Base-by-base conservation (phyloP, 1,140 invertebrate species). In the Nomia melanderi region DNA sequence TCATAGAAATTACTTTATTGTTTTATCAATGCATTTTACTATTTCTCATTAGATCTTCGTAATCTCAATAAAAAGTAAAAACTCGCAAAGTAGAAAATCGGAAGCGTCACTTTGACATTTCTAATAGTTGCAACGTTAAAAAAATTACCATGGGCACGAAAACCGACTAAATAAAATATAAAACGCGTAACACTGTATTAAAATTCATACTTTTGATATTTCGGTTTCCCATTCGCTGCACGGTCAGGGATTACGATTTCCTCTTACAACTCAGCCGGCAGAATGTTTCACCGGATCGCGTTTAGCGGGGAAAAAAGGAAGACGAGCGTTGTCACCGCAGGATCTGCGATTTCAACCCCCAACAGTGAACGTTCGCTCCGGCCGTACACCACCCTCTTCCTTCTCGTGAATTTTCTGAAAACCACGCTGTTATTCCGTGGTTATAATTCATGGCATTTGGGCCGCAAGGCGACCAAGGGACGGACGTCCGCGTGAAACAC, bases 361-460 rank as follows among this genome's bases (percentile, higher is more conserved):
- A 17, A 56, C 72, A n/a, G 39, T 8, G 63, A 66, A 56, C 57
- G 31, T 23, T 41, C 53, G 29, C 33, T 36, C 50, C 54, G 36
- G 36, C 39, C 23, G 5, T 67, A 5, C 5, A 17, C 36, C 73
- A 33, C 62, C 70, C 62, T 50, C 20, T 41, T 70, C 59, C 64
- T 75, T 65, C 53, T 50, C 64, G 75, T 82, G 65, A 47, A 82
- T 83, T 83, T 83, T 83, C 80, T 77, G 83, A 81, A 83, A 83
- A 78, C 78, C 56, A 74, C 66, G 78, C 67, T 69, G 81, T 77
- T 83, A 83, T 75, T 59, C 74, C 73, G 54, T 69, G 77, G 83
- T 84, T 85, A 76, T 84, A 85, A 85, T 81, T 85, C 83, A 84
- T 81, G 71, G 74, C 70, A 77, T 73, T 78, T 81, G 67, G 70